A percentile compares a stretch with the other conserved stretches of the same genome.
Conservation (phyloP, 2,113 vertebrate species). For the Pterocles orientalis region DNA sequence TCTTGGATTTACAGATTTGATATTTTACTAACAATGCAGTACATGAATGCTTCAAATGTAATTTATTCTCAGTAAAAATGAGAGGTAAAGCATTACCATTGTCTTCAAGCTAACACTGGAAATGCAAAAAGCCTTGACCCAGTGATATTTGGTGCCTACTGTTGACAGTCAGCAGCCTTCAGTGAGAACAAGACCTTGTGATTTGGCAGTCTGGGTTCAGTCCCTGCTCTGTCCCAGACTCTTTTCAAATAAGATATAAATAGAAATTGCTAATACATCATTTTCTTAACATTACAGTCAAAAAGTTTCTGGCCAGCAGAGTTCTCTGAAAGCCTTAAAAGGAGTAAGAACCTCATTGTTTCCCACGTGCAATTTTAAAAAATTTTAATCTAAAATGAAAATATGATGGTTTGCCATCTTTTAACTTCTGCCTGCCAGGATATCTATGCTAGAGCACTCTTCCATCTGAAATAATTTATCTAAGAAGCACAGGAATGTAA, state of each 20-base stretch:
- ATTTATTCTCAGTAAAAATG: background rate
- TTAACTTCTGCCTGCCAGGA: background rate
- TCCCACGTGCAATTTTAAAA: background rate
- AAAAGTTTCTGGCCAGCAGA: background rate
- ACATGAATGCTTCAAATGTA: background rate
- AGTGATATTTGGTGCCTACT: background rate
- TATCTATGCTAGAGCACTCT: background rate
- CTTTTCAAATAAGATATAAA: background rate
- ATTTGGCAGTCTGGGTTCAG: background rate
- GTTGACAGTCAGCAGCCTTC: background rate
- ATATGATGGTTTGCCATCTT: background rate
- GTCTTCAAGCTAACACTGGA: background rate
- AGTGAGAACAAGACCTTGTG: background rate
- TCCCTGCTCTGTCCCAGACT: background rate
- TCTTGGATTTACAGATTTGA: background rate
- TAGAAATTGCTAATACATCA: background rate
- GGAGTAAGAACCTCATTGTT: background rate
- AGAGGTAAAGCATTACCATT: background rate
- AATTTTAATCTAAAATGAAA: conserved; percentile 1
- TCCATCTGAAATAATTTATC: conserved; percentile 4
- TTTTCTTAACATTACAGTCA: background rate
- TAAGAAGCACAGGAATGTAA: background rate
- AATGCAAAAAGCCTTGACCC: background rate
- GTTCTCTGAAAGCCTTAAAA: conserved; percentile 3
- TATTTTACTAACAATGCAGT: background rate